Conservation (phyloP, 2,113 vertebrate genomes). For the Cairina moschata region DNA sequence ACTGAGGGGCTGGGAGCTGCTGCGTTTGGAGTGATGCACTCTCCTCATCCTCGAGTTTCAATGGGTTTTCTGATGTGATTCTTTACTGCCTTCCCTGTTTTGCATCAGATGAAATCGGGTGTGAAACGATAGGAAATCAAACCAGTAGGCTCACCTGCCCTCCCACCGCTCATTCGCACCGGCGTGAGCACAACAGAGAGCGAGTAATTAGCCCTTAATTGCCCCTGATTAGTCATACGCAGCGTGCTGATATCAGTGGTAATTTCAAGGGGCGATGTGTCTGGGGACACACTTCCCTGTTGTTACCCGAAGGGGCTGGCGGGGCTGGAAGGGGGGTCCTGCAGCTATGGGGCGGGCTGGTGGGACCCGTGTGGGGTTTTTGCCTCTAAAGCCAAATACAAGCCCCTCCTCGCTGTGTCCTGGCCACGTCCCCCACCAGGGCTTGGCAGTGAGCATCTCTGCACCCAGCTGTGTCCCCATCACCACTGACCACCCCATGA, state of each 20-base stretch:
- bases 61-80: conserved; percentile 28
- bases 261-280: background rate
- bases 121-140: background rate
- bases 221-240: background rate
- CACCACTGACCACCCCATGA: background rate
- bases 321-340: background rate
- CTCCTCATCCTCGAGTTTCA: background rate
- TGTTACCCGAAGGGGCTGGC: fast-evolving
- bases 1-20: background rate
- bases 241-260: background rate
- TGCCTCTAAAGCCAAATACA: background rate
- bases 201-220: background rate
- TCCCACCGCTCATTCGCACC: fast-evolving
- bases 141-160: background rate
- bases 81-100: background rate
- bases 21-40: background rate
- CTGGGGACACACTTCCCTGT: background rate
- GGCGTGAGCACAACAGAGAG: background rate
- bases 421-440: background rate
- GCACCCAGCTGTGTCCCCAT: background rate
- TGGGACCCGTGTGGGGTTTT: background rate
- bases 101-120: background rate
- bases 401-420: background rate
- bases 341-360: background rate
- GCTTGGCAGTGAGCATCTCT: background rate